Evolutionary conservation across 2,113 vertebrate species (phyloP), one percentile per base, ranked within the genome.

Genomic region (Drymodes brunneopygia): DNA sequence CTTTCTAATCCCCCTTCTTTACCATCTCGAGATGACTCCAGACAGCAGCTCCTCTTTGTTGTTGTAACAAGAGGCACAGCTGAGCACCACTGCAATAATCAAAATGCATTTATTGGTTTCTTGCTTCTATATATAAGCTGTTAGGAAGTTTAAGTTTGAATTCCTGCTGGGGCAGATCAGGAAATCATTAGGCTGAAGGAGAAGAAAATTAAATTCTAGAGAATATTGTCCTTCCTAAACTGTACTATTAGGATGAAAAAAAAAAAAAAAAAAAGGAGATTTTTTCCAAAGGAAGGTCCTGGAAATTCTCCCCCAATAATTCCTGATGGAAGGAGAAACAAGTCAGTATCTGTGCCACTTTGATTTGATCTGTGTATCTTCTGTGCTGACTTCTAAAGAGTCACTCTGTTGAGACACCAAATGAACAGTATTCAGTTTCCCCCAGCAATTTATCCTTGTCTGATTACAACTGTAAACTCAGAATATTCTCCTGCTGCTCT

Each of bases 131-230:
- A 90, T 82, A 80, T 77, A 94, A 75, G 23, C 35, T 75, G 20
- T 65, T 77, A 80, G 62, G 81, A 94, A 93, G 66, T 79, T 82
- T 75, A 95, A 85, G 66, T 84, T 79, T 72, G 57, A 82, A 85
- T 75, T 78, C 88, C 88, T 82, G 71, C 92, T 82, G 90, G 12
- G 88, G 25, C n/a, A 0, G 6, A 91, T 93, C 78, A 92, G 92
- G 74, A 97, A 92, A 85, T 96, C 70, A 93, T 92, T 90, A 88
- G 40, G 56, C n/a, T 94, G 62, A 92, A 92, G 85, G 15, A 87
- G 71, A 79, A 93, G 71, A 90, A 90, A 93, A 95, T 77, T 72
- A 93, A 90, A 75, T 90, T 85, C 36, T 69, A 53, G 42, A 88
- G 54, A 54, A 58, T 72, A 73, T 50, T 38, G n/a, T 65, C 65